Evolutionary conservation across 1,140 invertebrate species (phyloP).

Genomic region (Drosophila suzukii): DNA sequence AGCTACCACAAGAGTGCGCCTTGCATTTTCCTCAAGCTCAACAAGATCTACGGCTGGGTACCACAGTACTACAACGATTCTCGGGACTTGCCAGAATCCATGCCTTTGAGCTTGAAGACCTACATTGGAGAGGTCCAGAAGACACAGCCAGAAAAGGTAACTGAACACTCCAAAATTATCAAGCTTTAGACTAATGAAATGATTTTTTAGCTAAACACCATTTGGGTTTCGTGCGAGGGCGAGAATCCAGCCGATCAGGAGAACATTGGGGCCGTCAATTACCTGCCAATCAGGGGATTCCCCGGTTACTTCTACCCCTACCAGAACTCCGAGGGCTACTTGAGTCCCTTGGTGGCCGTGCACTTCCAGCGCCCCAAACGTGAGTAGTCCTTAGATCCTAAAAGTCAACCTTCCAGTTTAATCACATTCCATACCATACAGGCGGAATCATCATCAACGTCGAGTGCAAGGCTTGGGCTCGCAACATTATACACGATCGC

Average conservation of each 20-base stretch:
- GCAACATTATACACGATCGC: conserved; percentile 92
- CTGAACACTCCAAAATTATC: background rate
- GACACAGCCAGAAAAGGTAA: conserved; percentile 67
- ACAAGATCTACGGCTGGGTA: conserved; percentile 91
- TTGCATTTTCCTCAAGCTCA: conserved; percentile 93
- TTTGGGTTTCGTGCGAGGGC: conserved; percentile 95
- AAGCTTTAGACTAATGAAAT: background rate
- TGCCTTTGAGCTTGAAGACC: conserved; percentile 88
- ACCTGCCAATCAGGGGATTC: conserved; percentile 90
- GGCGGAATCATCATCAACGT: conserved; percentile 94
- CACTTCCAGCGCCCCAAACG: conserved; percentile 91
- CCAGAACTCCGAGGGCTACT: conserved; percentile 92
- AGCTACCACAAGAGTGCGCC: conserved; percentile 91
- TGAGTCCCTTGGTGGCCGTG: conserved; percentile 94
- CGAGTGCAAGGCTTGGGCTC: conserved; percentile 95
- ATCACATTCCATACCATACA: conserved; percentile 63
- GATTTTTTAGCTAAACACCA: conserved; percentile 87
- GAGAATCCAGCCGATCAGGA: conserved; percentile 95
- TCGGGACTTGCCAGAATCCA: conserved; percentile 86
- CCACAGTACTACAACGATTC: conserved; percentile 90
- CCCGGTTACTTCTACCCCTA: conserved; percentile 94
- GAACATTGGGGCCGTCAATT: conserved; percentile 92
- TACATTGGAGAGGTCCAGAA: conserved; percentile 71
- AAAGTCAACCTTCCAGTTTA: background rate
- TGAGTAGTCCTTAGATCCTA: conserved; percentile 85